Conservation (phyloP, 2,888 invertebrate genomes). For the Biston stratarius region DNA sequence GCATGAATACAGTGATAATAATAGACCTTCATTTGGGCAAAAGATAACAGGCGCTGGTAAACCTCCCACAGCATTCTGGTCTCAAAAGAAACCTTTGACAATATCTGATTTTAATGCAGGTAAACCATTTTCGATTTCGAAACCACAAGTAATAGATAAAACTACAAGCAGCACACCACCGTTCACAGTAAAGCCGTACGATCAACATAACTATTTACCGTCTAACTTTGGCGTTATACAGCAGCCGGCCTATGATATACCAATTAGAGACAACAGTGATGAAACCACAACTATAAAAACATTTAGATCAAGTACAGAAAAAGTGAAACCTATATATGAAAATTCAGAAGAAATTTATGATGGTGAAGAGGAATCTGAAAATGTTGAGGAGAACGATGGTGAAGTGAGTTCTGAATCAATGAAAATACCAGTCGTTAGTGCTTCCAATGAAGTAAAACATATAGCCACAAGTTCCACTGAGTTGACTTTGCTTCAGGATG, state of each 20-base stretch:
- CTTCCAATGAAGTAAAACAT: conserved; percentile 64
- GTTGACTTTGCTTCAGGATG: conserved; percentile 61
- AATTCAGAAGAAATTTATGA: conserved; percentile 80
- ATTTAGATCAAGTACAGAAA: conserved; percentile 51
- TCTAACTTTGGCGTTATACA: conserved; percentile 66
- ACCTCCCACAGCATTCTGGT: conserved; percentile 76
- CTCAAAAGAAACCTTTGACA: conserved; percentile 54
- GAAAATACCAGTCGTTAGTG: conserved; percentile 77
- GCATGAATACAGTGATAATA: conserved; percentile 64
- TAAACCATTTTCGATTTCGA: conserved; percentile 58
- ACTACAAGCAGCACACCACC: conserved; percentile 53
- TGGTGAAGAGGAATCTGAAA: conserved; percentile 71
- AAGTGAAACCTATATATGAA: conserved; percentile 72
- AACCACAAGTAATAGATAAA: conserved; percentile 57
- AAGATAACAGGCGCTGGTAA: conserved; percentile 74
- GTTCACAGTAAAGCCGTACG: conserved; percentile 60
- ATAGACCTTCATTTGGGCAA: conserved; percentile 71
- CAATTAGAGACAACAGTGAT: conserved; percentile 75
- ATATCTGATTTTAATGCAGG: conserved; percentile 66
- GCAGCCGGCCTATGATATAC: conserved; percentile 81
- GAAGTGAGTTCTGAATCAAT: conserved; percentile 81
- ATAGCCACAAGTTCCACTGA: conserved; percentile 57
- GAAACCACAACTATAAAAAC: conserved; percentile 66
- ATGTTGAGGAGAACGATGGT: conserved; percentile 74
- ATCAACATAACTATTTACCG: conserved; percentile 68